phyloP scores from a whole-genome alignment of 2,888 invertebrate species.

The Noctua janthina region DNA sequence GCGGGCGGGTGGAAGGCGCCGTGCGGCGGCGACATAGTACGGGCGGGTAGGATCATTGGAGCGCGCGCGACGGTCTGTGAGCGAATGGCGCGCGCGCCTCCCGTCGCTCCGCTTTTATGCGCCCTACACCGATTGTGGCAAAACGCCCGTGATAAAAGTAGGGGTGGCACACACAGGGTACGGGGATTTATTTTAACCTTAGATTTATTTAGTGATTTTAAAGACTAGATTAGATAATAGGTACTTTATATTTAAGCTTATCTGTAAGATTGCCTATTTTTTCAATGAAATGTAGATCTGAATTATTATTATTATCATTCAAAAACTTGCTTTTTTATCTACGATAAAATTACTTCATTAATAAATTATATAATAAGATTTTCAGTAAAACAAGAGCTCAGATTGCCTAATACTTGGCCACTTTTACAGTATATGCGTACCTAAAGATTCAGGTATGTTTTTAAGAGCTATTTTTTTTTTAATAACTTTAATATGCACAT shows the following conservation, averaged over 20 bases:
- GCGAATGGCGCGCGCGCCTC: constrained; percentile 89
- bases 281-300: background rate
- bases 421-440: background rate
- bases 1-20: constrained; percentile 88
- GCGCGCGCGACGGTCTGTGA: constrained; percentile 87
- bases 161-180: constrained; percentile 79
- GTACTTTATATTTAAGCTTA: background rate
- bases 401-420: background rate
- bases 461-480: background rate
- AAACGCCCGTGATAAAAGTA: constrained; percentile 89
- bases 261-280: background rate
- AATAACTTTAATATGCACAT: too few relatives aligned
- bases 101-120: constrained; percentile 85
- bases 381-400: background rate
- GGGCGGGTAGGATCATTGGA: constrained; percentile 88
- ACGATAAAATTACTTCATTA: background rate
- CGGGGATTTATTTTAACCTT: background rate
- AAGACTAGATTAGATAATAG: background rate
- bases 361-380: background rate
- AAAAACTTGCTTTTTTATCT: background rate
- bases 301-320: background rate
- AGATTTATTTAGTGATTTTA: background rate
- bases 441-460: background rate
- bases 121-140: constrained; percentile 89
- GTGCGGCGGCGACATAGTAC: constrained; percentile 88